Percentiles rank a stretch among this genome's conserved stretches.
Conservation (phyloP, 2,888 invertebrate genomes). For the Ametastegia equiseti region DNA sequence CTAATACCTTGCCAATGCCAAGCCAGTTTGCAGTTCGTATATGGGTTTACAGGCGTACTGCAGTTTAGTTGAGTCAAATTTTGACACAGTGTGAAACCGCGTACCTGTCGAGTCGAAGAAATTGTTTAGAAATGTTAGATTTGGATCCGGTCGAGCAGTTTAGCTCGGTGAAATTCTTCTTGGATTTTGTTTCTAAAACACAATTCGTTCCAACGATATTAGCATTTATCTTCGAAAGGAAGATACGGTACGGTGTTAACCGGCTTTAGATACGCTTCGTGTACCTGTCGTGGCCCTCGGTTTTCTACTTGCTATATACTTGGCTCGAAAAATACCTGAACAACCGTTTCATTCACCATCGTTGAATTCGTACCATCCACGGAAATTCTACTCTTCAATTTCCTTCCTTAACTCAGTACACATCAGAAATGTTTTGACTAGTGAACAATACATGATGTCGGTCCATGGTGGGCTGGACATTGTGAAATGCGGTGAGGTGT, state of each 20-base stretch:
- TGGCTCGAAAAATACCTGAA: neutral
- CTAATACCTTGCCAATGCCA: no score
- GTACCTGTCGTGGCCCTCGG: neutral
- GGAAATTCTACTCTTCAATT: neutral
- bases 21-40: no score
- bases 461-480: constrained; percentile 50
- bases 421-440: constrained; percentile 43
- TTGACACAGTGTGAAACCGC: constrained; percentile 2
- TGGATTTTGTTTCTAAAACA: constrained; percentile 71
- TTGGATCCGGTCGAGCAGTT: neutral
- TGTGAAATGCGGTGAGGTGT: constrained; percentile 64
- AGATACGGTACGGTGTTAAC: constrained; percentile 40
- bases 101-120: neutral
- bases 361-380: neutral
- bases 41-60: no score
- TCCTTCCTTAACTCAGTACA: neutral
- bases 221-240: constrained; percentile 62
- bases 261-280: neutral
- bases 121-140: neutral
- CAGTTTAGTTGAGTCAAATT: neutral
- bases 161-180: no score
- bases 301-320: neutral
- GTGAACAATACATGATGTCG: constrained; percentile 54
- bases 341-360: neutral
- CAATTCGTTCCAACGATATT: constrained; percentile 70